A percentile compares a stretch with the other conserved stretches of the same genome.
phyloP scores from a whole-genome alignment of 2,888 invertebrate genomes.

The Sphecodes monilicornis region DNA sequence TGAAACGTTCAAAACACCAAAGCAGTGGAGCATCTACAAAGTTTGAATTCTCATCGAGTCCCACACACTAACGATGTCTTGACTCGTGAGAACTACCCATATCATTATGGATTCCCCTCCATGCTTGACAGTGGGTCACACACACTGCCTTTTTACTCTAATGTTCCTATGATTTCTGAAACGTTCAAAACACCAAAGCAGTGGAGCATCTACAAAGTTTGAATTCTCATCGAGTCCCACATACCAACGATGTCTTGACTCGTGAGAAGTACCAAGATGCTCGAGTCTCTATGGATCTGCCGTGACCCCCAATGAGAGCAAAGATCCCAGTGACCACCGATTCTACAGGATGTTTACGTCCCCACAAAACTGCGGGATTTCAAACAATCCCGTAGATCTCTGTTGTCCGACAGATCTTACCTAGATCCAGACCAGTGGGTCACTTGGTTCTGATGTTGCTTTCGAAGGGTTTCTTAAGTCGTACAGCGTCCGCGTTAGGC shows the following conservation, averaged over 20 bases:
- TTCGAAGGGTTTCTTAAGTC: constrained; percentile 1
- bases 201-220: neutral
- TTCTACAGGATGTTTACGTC: neutral
- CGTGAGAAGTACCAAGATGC: neutral
- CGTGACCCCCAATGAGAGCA: neutral
- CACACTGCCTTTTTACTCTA: too few species aligned
- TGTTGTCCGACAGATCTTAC: neutral
- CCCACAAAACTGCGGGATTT: neutral
- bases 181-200: too few species aligned
- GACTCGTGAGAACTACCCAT: neutral
- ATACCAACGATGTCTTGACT: neutral
- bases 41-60: neutral
- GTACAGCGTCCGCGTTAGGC: constrained; percentile 1
- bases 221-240: neutral
- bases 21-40: neutral
- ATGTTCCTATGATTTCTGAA: too few species aligned
- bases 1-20: too few species aligned
- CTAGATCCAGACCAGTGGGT: neutral
- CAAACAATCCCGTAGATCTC: neutral
- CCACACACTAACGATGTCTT: neutral
- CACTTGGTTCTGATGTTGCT: neutral
- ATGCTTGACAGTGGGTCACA: too few species aligned
- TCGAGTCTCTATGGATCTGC: neutral
- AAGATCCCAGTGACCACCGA: neutral
- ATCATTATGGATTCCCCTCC: too few species aligned